A percentile compares a stretch with the other conserved stretches of the same genome.
phyloP scores from a whole-genome alignment of 2,888 invertebrate species.

The Spodoptera picta region DNA sequence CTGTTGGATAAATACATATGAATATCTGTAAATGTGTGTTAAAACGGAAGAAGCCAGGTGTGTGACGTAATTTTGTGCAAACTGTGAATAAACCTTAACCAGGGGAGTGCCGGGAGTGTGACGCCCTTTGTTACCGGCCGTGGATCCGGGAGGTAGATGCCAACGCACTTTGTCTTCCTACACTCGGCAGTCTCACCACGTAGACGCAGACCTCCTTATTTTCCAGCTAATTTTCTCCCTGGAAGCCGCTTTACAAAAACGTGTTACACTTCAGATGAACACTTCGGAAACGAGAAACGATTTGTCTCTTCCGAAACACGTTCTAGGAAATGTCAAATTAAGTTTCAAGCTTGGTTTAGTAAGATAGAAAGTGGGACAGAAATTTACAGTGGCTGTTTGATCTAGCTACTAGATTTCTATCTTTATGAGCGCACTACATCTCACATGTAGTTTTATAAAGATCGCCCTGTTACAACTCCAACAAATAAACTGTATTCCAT shows the following conservation, averaged over 20 bases:
- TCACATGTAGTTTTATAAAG: neutral
- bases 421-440: too few species aligned
- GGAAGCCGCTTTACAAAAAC: constrained; percentile 24
- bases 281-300: constrained; percentile 7
- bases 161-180: constrained; percentile 4
- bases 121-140: constrained; percentile 2
- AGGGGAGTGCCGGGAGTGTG: neutral
- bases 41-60: too few species aligned
- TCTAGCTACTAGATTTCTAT: too few species aligned
- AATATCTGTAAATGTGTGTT: too few species aligned
- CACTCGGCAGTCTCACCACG: constrained; percentile 24
- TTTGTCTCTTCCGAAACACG: neutral
- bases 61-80: too few species aligned
- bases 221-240: constrained; percentile 29
- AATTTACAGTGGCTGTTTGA: too few species aligned
- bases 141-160: constrained; percentile 5
- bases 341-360: neutral
- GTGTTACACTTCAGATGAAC: constrained; percentile 1
- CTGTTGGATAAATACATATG: too few species aligned
- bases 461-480: neutral
- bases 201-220: constrained; percentile 25
- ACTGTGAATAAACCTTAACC: too few species aligned
- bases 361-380: neutral
- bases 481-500: neutral
- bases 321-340: constrained; percentile 2